Evolutionary conservation across 1,140 invertebrate genomes (phyloP), one percentile per base, ranked within the genome.

Genomic region (Cecropterus lyciades): DNA sequence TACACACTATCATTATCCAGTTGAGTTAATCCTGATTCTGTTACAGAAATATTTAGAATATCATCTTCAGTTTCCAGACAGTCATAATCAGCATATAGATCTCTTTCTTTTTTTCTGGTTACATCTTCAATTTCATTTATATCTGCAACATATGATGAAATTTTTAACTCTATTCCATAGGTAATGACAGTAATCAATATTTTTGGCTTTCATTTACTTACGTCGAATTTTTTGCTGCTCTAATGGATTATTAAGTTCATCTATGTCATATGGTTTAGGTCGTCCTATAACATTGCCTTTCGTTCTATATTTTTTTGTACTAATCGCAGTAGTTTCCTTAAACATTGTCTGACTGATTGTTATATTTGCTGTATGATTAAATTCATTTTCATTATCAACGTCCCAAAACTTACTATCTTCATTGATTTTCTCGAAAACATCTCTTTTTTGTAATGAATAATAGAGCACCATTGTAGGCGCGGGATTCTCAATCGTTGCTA

Each of bases 61-160:
- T 76, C 64, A 13, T 74, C 65, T 15, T 75, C 63, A 7, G 20
- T 49, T 46, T 77, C 74, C 20, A 51, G 8, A 57, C 62, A 69
- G 6, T 67, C 74, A 62, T 84, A 82, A 65, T 86, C 80, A 30
- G 53, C 74, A 69, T 84, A 82, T 11, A 79, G 27, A 45, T 82
- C 56, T 63, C 46, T 69, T 62, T 63, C 33, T 27, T 48, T 49
- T 27, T 16, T 73, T 69, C 55, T 69, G 15, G 33, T 67, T 67
- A 43, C 56, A 43, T 69, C 33, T 53, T 49, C 53, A 40, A 68
- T 57, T 33, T 60, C 37, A 71, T 40, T 49, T 33, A 9, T 0
- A 82, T 87, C 87, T 90, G 85, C 59, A 90, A 87, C 75, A 85
- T 70, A 79, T 49, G 52, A 71, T 30, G 52, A 17, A 67, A 46